These are phyloP conservation scores for Serranochromis macrocephalus DNA, from an alignment of 2,113 vertebrate species.

Conservation along the genomic window DNA sequence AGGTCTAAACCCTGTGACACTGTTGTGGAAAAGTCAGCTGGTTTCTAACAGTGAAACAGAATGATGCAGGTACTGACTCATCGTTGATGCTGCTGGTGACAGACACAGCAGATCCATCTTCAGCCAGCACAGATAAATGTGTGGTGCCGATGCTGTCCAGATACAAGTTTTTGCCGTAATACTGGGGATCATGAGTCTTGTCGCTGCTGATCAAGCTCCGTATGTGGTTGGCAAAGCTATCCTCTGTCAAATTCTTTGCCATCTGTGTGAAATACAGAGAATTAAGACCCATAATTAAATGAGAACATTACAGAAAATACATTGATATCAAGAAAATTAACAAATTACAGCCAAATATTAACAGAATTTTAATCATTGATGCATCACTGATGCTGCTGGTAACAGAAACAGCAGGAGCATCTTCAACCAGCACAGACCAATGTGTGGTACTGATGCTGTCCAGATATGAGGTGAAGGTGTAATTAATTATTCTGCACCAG, in stretches of 20 bases:
- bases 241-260: conserved; percentile 31
- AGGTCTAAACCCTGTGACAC: too few species aligned
- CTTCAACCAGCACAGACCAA: conserved; percentile 66
- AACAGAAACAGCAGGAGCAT: background rate
- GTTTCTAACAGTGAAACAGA: too few species aligned
- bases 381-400: conserved; percentile 69
- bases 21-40: too few species aligned
- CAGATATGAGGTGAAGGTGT: too few species aligned
- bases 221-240: conserved; percentile 43
- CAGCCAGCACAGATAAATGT: conserved; percentile 71
- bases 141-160: conserved; percentile 56
- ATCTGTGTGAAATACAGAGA: background rate
- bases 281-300: background rate
- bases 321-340: rapidly evolving
- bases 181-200: background rate
- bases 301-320: background rate
- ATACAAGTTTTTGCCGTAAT: conserved; percentile 32
- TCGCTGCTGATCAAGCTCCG: conserved; percentile 56
- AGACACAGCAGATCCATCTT: background rate
- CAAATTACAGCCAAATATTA: rapidly evolving
- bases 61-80: too few species aligned
- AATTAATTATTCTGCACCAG: too few species aligned
- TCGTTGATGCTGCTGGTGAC: too few species aligned
- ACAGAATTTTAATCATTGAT: conserved; percentile 60
- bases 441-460: conserved; percentile 65